Percentiles rank a stretch among this genome's conserved stretches.
Conservation (phyloP, 2,113 vertebrate species). For the Grammomys surdaster region DNA sequence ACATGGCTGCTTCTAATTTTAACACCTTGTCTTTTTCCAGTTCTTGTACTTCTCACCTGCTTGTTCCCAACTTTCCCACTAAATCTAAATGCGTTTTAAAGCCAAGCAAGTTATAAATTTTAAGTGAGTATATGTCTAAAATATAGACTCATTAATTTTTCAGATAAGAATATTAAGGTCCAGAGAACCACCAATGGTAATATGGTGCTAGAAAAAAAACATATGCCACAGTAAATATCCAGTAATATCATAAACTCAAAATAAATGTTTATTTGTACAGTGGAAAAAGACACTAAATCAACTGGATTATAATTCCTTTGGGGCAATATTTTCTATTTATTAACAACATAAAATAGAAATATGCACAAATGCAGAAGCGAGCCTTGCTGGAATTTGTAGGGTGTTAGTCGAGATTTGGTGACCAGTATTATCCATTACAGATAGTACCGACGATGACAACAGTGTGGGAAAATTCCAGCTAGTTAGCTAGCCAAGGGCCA, state of each 20-base stretch:
- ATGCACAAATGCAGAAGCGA: neutral
- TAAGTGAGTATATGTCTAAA: slow-evolving; percentile 52
- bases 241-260: slow-evolving; percentile 39
- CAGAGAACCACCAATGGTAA: neutral
- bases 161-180: slow-evolving; percentile 47
- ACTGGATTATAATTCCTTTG: slow-evolving; percentile 25
- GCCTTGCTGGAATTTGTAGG: neutral
- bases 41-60: neutral
- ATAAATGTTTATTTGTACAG: neutral
- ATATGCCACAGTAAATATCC: neutral
- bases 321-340: slow-evolving; percentile 12
- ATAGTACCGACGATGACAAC: neutral
- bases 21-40: neutral
- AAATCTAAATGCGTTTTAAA: slow-evolving; percentile 31
- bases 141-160: slow-evolving; percentile 48
- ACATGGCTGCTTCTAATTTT: neutral
- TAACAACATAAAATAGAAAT: slow-evolving; percentile 23
- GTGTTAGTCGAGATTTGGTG: neutral
- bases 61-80: slow-evolving; percentile 10
- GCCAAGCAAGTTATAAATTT: slow-evolving; percentile 36
- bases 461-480: neutral
- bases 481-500: neutral
- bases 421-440: neutral
- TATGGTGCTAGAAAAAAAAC: neutral
- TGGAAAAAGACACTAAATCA: slow-evolving; percentile 26